phyloP scores from a whole-genome alignment of 2,797 vertebrate species.

The Megalops cyprinoides region DNA sequence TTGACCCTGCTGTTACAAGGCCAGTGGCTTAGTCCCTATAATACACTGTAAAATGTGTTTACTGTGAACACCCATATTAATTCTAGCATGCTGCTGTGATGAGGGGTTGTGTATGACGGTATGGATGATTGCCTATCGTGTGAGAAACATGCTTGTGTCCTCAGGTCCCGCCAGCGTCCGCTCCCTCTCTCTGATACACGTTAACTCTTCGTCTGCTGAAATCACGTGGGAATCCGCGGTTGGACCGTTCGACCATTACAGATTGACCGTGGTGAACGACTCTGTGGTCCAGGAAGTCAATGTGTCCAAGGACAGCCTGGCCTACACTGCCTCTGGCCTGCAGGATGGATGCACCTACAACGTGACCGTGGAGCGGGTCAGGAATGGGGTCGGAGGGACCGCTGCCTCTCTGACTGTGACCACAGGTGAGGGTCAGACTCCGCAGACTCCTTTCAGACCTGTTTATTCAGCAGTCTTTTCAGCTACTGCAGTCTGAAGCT shows the following conservation, averaged over 20 bases:
- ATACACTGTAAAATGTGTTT: no score
- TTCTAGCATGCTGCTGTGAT: no score
- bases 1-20: no score
- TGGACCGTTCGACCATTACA: conserved; percentile 24
- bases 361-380: conserved; percentile 74
- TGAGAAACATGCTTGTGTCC: neutral
- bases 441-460: neutral
- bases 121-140: neutral
- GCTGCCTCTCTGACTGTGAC: conserved; percentile 65
- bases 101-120: neutral
- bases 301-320: conserved; percentile 57
- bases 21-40: no score
- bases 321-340: conserved; percentile 71
- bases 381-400: conserved; percentile 61
- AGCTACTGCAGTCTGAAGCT: no score
- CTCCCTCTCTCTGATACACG: conserved; percentile 22
- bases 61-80: no score
- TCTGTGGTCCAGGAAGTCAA: conserved; percentile 47
- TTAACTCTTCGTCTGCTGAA: conserved; percentile 35
- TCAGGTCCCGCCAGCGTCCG: conserved; percentile 22
- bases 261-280: conserved; percentile 4
- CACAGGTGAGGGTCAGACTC: conserved; percentile 67
- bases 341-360: conserved; percentile 79
- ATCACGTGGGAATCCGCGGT: conserved; percentile 16
- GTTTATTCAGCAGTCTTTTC: neutral